Evolutionary conservation across 2,113 vertebrate genomes (phyloP).

Genomic region (Sialia sialis): DNA sequence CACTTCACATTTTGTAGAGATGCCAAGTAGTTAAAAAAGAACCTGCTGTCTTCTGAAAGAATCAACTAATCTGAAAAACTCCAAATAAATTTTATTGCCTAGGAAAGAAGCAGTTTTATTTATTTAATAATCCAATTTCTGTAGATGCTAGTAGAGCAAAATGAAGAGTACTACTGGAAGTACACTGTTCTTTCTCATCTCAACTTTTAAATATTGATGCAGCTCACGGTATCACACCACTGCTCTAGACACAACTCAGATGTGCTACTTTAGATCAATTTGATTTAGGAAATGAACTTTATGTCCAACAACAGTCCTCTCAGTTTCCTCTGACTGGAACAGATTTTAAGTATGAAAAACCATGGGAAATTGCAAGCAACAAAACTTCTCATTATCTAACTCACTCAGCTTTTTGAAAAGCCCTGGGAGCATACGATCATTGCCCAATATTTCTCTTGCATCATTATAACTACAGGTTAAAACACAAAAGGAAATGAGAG

Average conservation of each 20-base stretch:
- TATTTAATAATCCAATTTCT: neutral
- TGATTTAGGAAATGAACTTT: neutral
- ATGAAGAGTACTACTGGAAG: neutral
- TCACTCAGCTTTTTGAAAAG: neutral
- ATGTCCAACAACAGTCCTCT: neutral
- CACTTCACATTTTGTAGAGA: neutral
- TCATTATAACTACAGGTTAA: constrained; percentile 14
- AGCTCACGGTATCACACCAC: neutral
- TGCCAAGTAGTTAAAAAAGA: neutral
- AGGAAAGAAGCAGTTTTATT: neutral
- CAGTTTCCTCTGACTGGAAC: neutral
- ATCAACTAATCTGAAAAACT: neutral
- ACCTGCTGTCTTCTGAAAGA: neutral
- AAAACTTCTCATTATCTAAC: neutral
- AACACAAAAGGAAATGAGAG: constrained; percentile 27
- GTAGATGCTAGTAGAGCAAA: neutral
- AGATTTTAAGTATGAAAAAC: neutral
- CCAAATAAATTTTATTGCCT: neutral
- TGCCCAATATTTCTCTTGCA: constrained; percentile 20
- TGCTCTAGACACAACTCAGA: neutral
- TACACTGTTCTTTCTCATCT: neutral
- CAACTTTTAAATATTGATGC: neutral
- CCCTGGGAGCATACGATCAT: neutral
- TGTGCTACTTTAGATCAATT: too few relatives aligned
- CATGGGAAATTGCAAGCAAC: neutral